These are phyloP conservation scores for Ptyas mucosa DNA, from an alignment of 2,113 vertebrate species.

Conservation along the genomic window DNA sequence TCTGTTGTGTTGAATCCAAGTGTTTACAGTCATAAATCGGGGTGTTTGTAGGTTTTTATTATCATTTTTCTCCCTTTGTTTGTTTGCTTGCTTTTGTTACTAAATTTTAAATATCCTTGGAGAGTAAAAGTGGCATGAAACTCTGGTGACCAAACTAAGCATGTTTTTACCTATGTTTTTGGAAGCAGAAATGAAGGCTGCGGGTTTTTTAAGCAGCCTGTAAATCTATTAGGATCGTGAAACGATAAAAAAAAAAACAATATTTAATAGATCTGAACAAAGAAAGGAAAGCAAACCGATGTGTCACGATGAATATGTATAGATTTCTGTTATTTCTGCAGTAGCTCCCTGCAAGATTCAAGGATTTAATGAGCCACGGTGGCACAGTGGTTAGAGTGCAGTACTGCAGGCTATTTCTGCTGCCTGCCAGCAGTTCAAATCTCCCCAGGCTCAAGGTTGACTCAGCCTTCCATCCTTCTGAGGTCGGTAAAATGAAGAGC, in stretches of 20 bases:
- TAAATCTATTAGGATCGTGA: neutral
- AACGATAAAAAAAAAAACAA: neutral
- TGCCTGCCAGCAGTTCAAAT: too few relatives aligned
- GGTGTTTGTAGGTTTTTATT: constrained; percentile 64
- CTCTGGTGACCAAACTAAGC: constrained; percentile 72
- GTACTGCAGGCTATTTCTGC: too few relatives aligned
- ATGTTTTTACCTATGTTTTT: neutral
- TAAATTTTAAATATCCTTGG: constrained; percentile 76
- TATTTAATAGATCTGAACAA: neutral
- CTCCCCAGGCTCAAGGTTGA: too few relatives aligned
- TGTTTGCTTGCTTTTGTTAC: constrained; percentile 70
- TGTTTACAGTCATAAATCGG: constrained; percentile 59
- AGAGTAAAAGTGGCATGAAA: constrained; percentile 81
- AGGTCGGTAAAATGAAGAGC: too few relatives aligned
- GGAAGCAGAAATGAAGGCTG: neutral
- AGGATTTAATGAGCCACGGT: neutral
- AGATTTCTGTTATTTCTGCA: neutral
- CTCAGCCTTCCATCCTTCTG: too few relatives aligned
- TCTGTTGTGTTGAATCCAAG: constrained; percentile 57
- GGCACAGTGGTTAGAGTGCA: too few relatives aligned
- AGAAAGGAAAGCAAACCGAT: neutral
- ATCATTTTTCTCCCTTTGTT: constrained; percentile 46
- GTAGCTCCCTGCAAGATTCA: neutral
- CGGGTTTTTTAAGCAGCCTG: neutral
- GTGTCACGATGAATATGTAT: neutral